phyloP scores from a whole-genome alignment of 1,140 invertebrate species.

The Cylas formicarius region DNA sequence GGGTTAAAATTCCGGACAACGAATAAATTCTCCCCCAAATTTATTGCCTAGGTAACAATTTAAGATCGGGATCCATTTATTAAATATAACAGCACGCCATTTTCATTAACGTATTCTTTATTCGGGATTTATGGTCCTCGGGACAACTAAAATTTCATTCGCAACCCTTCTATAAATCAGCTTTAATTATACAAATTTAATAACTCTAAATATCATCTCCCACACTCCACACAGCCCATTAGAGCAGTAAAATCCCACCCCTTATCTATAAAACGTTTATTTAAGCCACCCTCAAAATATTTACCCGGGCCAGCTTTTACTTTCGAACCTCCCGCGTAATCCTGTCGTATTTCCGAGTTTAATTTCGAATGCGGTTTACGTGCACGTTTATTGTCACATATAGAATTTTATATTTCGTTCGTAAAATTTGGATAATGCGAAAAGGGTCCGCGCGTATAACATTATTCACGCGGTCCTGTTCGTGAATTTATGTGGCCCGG shows the following conservation, averaged over 20 bases:
- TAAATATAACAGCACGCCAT: too few relatives aligned
- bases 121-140: too few relatives aligned
- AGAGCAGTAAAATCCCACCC: conserved; percentile 16
- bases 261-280: conserved; percentile 21
- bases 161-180: conserved; percentile 17
- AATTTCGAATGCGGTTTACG: conserved; percentile 25
- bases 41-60: too few relatives aligned
- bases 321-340: conserved; percentile 18
- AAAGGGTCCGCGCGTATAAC: conserved; percentile 13
- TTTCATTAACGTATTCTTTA: too few relatives aligned
- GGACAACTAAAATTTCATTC: too few relatives aligned
- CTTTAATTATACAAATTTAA: conserved; percentile 24
- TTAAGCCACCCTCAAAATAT: conserved; percentile 10
- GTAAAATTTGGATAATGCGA: conserved; percentile 21
- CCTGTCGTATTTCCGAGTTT: conserved; percentile 21
- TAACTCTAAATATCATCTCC: conserved; percentile 21
- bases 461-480: too few relatives aligned
- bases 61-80: too few relatives aligned
- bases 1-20: too few relatives aligned
- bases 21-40: too few relatives aligned
- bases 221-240: conserved; percentile 4
- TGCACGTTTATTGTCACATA: conserved; percentile 26
- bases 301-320: conserved; percentile 20
- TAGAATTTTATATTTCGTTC: conserved; percentile 26
- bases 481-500: too few relatives aligned